These are phyloP conservation scores for Canis aureus DNA, from an alignment of 2,113 vertebrate species.

Conservation along the genomic window DNA sequence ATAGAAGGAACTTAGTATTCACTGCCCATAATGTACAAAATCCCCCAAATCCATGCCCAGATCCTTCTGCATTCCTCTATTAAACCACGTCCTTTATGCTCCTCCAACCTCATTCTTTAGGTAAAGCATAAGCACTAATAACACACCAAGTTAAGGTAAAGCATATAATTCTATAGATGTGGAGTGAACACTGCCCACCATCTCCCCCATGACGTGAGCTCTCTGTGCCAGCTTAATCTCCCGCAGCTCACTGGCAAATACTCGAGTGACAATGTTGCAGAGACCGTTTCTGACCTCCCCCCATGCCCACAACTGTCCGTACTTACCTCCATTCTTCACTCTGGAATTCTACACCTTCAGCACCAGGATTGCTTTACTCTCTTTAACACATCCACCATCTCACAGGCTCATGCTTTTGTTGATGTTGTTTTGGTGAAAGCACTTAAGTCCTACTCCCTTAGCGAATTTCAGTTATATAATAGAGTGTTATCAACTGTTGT, in stretches of 20 bases:
- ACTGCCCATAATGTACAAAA: not conserved
- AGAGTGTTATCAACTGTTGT: not conserved
- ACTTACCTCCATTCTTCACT: not conserved
- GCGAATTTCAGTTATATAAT: not conserved
- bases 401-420: not conserved
- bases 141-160: no score
- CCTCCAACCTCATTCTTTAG: not conserved
- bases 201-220: not conserved
- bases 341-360: not conserved
- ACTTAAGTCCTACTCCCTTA: not conserved
- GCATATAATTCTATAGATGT: not conserved
- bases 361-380: not conserved
- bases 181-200: not conserved
- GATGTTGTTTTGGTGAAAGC: not conserved
- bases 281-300: not conserved
- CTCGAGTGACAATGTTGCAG: rapidly evolving
- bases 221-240: not conserved
- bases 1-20: not conserved
- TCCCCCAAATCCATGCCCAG: no score
- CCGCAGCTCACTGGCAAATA: not conserved
- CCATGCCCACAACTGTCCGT: not conserved
- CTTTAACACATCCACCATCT: not conserved
- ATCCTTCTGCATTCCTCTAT: not conserved
- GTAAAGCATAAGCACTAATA: not conserved
- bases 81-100: not conserved